These are phyloP conservation scores for Mnemiopsis leidyi DNA, from an alignment of 37 sponge, comb jelly and placozoan genomes.

Conservation along the genomic window DNA sequence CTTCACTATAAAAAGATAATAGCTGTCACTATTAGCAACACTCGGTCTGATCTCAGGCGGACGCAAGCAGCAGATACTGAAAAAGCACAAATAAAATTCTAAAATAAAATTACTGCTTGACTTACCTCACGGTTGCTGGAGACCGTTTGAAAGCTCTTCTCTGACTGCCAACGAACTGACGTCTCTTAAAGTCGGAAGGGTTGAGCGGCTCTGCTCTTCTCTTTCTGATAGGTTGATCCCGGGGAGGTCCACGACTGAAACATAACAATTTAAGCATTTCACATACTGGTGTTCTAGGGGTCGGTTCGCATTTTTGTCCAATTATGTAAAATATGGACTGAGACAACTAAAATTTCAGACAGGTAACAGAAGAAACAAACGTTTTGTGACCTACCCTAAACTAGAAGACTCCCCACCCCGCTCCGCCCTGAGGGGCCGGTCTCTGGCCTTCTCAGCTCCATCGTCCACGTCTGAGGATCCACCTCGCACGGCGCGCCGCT, in stretches of 20 bases:
- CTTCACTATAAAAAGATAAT: no score
- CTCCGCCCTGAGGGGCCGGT: neutral
- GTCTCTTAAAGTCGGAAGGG: neutral
- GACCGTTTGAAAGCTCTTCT: neutral
- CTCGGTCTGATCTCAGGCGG: no score
- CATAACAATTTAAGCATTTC: neutral
- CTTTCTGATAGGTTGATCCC: neutral
- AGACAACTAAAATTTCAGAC: no score
- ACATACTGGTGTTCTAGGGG: no score
- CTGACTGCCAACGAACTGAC: neutral
- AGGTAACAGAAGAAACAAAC: no score
- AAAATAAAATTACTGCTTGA: no score
- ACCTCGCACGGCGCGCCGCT: slow-evolving; percentile 13
- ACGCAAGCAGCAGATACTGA: no score
- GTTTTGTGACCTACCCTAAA: neutral
- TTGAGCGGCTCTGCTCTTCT: neutral
- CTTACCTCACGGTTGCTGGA: neutral
- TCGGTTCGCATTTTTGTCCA: no score
- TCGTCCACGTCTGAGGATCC: slow-evolving; percentile 3
- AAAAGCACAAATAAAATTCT: no score
- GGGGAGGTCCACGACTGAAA: neutral
- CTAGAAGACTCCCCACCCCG: slow-evolving; percentile 20
- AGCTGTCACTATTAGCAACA: no score
- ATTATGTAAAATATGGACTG: no score
- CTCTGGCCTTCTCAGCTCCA: neutral